A percentile compares a stretch with the other conserved stretches of the same genome.
Evolutionary conservation across 1,140 invertebrate genomes (phyloP).

Genomic region (Papilio xuthus): DNA sequence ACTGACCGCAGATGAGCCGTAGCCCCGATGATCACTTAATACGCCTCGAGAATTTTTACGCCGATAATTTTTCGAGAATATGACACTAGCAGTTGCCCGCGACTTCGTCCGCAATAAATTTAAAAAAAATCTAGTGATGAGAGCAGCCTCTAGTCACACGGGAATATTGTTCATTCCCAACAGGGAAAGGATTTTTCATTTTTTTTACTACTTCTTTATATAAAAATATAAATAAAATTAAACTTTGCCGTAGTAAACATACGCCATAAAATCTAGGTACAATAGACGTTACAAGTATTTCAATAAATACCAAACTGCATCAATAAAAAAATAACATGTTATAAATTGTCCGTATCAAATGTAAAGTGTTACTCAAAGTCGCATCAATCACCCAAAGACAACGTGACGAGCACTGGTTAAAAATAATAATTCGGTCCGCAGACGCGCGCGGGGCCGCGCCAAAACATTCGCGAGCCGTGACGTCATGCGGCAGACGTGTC

Average conservation of each 20-base stretch:
- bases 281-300: background rate
- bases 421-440: conserved; percentile 36
- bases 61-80: background rate
- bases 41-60: background rate
- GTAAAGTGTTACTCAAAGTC: conserved; percentile 19
- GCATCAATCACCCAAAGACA: conserved; percentile 29
- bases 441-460: conserved; percentile 22
- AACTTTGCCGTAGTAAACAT: no score
- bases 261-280: background rate
- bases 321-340: background rate
- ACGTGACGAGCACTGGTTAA: conserved; percentile 27
- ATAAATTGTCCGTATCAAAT: conserved; percentile 28
- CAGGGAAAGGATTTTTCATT: no score
- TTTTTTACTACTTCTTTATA: no score
- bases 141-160: no score
- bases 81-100: no score
- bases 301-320: background rate
- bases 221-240: no score
- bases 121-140: no score
- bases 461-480: conserved; percentile 63
- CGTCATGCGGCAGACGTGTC: conserved; percentile 66
- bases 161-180: no score
- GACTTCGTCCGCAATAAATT: no score
- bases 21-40: background rate
- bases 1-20: conserved; percentile 11